Conservation (phyloP, 2,113 vertebrate genomes). For the Phaethon lepturus region DNA sequence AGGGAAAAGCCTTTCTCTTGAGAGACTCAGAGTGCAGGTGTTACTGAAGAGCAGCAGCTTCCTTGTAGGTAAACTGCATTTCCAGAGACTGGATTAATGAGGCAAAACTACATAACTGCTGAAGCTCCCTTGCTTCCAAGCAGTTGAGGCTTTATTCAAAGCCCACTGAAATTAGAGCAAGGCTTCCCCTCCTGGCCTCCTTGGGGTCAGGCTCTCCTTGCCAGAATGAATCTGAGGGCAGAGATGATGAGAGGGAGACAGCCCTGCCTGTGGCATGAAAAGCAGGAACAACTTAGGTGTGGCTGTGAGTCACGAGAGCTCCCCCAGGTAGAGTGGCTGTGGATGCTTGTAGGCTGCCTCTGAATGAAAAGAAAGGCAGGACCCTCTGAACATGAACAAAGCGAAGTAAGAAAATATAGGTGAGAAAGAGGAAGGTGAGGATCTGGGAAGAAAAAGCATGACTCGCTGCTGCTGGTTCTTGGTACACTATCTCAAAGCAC, state of each 20-base stretch:
- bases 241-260: neutral
- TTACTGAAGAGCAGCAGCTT: neutral
- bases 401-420: neutral
- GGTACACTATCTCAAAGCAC: neutral
- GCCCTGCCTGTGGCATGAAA: neutral
- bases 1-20: neutral
- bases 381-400: neutral
- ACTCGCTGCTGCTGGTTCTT: neutral
- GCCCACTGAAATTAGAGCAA: neutral
- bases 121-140: neutral
- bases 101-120: neutral
- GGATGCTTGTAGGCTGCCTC: neutral
- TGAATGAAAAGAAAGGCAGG: neutral
- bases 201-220: neutral
- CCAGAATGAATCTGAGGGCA: neutral
- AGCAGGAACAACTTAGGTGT: neutral
- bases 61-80: neutral
- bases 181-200: neutral
- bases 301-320: neutral
- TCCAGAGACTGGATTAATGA: neutral
- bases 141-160: neutral
- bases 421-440: neutral
- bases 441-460: neutral
- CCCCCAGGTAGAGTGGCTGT: neutral
- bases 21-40: neutral